Percentiles rank a stretch among this genome's conserved stretches.
phyloP scores from a whole-genome alignment of 2,888 invertebrate genomes.

The Caenorhabditis imperialis region DNA sequence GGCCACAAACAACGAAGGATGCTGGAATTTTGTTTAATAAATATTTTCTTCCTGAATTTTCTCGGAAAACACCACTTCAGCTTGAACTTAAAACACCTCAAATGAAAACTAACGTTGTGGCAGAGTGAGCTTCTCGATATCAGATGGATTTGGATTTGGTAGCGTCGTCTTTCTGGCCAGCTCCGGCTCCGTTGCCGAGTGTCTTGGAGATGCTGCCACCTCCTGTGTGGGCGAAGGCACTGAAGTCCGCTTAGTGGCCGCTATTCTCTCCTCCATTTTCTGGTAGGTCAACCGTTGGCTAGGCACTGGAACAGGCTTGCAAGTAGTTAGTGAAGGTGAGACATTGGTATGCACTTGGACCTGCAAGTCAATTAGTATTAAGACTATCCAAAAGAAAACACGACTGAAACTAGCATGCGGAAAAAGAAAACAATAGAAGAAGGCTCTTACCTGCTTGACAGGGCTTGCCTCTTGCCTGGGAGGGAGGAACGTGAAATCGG shows the following conservation, averaged over 20 bases:
- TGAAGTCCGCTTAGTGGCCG: conserved; percentile 14
- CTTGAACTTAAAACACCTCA: too few relatives aligned
- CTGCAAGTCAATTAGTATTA: too few relatives aligned
- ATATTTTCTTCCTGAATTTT: too few relatives aligned
- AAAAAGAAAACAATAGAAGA: too few relatives aligned
- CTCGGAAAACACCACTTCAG: too few relatives aligned
- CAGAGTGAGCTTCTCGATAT: conserved; percentile 70
- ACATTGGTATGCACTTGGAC: conserved; percentile 69
- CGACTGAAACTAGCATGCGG: too few relatives aligned
- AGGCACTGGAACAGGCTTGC: conserved; percentile 77
- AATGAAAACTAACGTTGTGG: conserved; percentile 70
- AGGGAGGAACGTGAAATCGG: conserved; percentile 77
- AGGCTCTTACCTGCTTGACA: conserved; percentile 75
- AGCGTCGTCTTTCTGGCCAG: conserved; percentile 13
- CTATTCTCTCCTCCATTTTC: conserved; percentile 74
- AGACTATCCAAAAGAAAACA: too few relatives aligned
- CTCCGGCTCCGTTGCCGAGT: not conserved
- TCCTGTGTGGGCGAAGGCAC: conserved; percentile 30
- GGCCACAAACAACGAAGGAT: conserved; percentile 53
- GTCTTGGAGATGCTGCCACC: not conserved
- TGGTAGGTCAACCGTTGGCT: conserved; percentile 73
- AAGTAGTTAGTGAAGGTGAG: conserved; percentile 52
- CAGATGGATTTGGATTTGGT: conserved; percentile 25
- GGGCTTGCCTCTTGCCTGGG: conserved; percentile 67
- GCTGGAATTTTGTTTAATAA: conserved; percentile 43